Conservation (phyloP, 64 coral and sea anemone species). For the Montipora sp. region DNA sequence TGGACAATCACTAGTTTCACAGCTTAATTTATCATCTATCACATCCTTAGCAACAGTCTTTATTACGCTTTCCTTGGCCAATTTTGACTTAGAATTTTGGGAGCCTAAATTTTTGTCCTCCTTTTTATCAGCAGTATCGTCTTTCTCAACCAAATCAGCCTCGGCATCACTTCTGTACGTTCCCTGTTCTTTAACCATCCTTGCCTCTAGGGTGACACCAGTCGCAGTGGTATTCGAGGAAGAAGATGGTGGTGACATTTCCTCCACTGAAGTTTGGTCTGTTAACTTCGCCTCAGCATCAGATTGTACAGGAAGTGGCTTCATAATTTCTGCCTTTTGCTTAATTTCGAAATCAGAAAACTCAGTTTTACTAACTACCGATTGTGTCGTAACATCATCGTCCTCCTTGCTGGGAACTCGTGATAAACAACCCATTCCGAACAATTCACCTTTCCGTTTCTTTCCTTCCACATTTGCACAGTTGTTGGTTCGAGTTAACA, state of each 20-base stretch:
- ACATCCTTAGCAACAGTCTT: neutral
- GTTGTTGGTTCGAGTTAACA: neutral
- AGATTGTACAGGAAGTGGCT: neutral
- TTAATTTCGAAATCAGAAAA: neutral
- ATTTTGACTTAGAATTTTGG: neutral
- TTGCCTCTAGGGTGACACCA: neutral
- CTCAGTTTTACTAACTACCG: neutral
- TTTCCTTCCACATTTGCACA: conserved; percentile 8
- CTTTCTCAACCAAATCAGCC: neutral
- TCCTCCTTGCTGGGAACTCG: neutral
- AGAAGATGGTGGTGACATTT: neutral
- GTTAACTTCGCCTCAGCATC: neutral
- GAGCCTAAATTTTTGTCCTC: neutral
- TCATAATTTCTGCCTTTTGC: neutral
- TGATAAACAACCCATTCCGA: neutral
- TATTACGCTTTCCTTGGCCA: neutral
- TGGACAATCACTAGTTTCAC: neutral
- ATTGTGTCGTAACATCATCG: neutral
- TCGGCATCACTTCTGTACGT: neutral
- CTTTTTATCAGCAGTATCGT: neutral
- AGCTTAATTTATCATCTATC: neutral
- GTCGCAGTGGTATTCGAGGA: neutral
- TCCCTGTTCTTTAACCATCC: neutral
- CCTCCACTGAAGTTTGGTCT: neutral
- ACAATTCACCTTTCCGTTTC: conserved; percentile 20